Evolutionary conservation across 92 coral and sea anemone genomes (phyloP), one percentile per base, ranked within the genome.

Genomic region (Parazoanthus atlanticus): DNA sequence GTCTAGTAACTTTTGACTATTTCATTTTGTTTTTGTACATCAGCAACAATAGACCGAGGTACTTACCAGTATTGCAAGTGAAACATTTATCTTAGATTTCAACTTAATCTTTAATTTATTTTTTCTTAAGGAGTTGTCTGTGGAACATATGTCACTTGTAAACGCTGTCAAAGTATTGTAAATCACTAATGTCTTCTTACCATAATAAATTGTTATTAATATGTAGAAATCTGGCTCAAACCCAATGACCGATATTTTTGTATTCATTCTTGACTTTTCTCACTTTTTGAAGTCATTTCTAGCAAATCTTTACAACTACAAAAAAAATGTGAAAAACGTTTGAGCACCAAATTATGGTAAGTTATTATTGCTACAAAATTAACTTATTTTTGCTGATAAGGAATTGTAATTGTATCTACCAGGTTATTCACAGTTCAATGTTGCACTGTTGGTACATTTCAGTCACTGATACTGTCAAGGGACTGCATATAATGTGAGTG

Each of bases 381-480:
- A 83, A 83, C 76, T 83, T 82, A 82, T 82, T 82, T 82, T 82
- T 82, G 31, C 76, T 21, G 26, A 19, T 82, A 46, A 67, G 25
- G 64, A 65, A 23, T 34, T 33, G 74, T 66, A 34, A 58, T 38
- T 25, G 86, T 28, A 36, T 32, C 31, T 6, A n/a, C 49, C 26
- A 61, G 26, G 76, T 75, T 36, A 75, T 23, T 75, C 28, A 36
- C 29, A 36, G 79, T 36, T 41, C 3, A 26, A 28, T 28, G 40
- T 26, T 47, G 69, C 41, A 78, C 58, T 47, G 65, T 77, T 8
- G 31, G 76, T 72, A 12, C 12, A 46, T 76, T 10, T 25, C 49
- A 38, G 3, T 76, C 33, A 41, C 30, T 36, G 80, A 12, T 40
- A 21, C 49, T 61, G 69, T 21, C 69, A 61, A 61, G 26, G 28